Evolutionary conservation across 2,888 invertebrate species (phyloP).

Genomic region (Cheilosia pagana): DNA sequence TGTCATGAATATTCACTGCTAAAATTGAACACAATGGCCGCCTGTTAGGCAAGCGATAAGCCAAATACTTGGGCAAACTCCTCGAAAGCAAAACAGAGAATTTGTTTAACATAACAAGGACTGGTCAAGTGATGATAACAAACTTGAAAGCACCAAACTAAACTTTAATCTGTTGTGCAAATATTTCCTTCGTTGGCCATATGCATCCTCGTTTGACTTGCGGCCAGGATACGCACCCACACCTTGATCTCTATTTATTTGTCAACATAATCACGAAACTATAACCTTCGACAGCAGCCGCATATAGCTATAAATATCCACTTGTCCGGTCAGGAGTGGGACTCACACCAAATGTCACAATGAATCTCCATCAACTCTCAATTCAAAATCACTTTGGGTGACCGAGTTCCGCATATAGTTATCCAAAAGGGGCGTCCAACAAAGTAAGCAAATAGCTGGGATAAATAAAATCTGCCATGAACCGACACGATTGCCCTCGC

Average conservation of each 20-base stretch:
- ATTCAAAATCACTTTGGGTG: conserved; percentile 26
- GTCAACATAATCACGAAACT: neutral
- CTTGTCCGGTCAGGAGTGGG: conserved; percentile 1
- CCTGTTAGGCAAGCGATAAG: conserved; percentile 16
- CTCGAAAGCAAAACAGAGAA: neutral
- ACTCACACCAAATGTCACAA: conserved; percentile 25
- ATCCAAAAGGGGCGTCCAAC: conserved; percentile 57
- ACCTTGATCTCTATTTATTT: neutral
- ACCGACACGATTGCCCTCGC: conserved; percentile 22
- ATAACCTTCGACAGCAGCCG: neutral
- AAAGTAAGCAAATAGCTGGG: conserved; percentile 53
- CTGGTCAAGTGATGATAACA: conserved; percentile 27
- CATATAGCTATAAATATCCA: conserved; percentile 4
- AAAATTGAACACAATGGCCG: neutral
- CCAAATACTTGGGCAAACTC: neutral
- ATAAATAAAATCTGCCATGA: conserved; percentile 38
- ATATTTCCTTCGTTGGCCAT: neutral
- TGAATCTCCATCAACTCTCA: conserved; percentile 11
- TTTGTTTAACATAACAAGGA: conserved; percentile 5
- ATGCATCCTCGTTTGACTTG: too few species aligned
- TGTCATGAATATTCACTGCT: neutral
- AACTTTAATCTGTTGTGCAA: neutral
- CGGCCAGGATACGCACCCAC: neutral
- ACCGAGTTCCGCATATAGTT: conserved; percentile 23
- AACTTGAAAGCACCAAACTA: neutral